These are phyloP conservation scores for Jacana jacana DNA, from an alignment of 2,113 vertebrate species.

Conservation along the genomic window DNA sequence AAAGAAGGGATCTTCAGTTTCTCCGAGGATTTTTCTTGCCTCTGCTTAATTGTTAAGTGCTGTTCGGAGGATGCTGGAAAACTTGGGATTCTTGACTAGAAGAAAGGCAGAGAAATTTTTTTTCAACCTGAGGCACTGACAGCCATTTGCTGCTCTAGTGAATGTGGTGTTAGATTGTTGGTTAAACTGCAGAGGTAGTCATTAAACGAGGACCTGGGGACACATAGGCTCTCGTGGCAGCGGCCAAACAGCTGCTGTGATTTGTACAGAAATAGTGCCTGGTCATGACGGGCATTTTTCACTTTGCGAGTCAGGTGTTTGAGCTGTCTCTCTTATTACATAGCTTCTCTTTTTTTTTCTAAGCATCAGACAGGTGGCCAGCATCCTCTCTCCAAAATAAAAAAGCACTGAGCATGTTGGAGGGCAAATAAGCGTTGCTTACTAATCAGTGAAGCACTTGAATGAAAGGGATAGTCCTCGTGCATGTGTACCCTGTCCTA, in stretches of 20 bases:
- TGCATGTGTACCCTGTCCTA: too few relatives aligned
- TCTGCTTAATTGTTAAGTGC: neutral
- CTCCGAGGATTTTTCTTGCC: neutral
- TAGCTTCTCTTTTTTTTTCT: neutral
- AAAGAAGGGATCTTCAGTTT: neutral
- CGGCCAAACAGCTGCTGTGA: neutral
- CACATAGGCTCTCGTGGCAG: neutral
- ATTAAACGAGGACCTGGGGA: neutral
- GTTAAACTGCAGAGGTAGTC: neutral
- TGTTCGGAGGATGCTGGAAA: neutral
- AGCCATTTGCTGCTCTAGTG: neutral
- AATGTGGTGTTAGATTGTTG: fast-evolving
- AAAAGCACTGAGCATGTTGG: neutral
- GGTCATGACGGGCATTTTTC: neutral
- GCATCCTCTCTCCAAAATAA: constrained; percentile 32
- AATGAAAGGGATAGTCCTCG: neutral
- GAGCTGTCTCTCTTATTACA: neutral
- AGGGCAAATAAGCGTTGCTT: constrained; percentile 20
- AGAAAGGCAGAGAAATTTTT: neutral
- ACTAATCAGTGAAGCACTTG: neutral
- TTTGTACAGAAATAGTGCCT: neutral
- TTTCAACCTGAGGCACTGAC: neutral
- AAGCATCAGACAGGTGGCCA: constrained; percentile 48
- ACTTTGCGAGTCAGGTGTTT: neutral
- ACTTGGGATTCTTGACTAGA: neutral